Evolutionary conservation across 2,113 vertebrate genomes (phyloP), one percentile per base, ranked within the genome.

Genomic region (Zosterops pallidus): DNA sequence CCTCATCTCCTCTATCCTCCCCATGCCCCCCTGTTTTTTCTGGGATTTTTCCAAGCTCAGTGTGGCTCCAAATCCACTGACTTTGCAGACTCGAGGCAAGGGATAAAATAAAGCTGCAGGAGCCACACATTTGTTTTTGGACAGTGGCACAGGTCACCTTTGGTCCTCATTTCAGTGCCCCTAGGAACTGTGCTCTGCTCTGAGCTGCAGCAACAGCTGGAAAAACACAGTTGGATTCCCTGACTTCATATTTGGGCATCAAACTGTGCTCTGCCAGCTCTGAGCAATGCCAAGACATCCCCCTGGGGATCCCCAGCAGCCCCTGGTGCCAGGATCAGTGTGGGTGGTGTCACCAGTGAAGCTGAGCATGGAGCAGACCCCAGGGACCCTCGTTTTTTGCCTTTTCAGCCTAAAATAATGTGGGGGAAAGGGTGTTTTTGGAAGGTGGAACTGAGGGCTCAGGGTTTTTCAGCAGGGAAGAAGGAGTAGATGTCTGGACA

Each of bases 311-410:
- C 23, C 6, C 5, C 28, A 4, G 49, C 47, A 33, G 24, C 24
- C n/a, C 0, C 0, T 33, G 39, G 14, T 50, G 71, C 56, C 2
- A 1, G 20, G 2, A 12, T 23, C 3, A 3, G 8, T 5, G 13
- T 14, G 4, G 1, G 76, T 8, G 1, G 14, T 9, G 3, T 31
- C 55, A 19, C 15, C 71, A 82, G 50, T 2, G n/a, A 37, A 20
- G 60, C 39, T 72, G 28, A 49, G 80, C 42, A 14, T 0, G 1
- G 14, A 80, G 62, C 18, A 83, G 49, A 49, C 15, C 31, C 16
- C 9, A 2, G 28, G 59, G 39, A 29, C 24, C 3, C 24, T 33
- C 5, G 1, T 29, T 46, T 89, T 69, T 33, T 55, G 31, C 12
- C 14, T 78, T 83, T 64, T 17, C 55, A 83, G 16, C 49, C 35